Conservation (phyloP, 2,888 invertebrate species). For the Hypsopygia costalis region DNA sequence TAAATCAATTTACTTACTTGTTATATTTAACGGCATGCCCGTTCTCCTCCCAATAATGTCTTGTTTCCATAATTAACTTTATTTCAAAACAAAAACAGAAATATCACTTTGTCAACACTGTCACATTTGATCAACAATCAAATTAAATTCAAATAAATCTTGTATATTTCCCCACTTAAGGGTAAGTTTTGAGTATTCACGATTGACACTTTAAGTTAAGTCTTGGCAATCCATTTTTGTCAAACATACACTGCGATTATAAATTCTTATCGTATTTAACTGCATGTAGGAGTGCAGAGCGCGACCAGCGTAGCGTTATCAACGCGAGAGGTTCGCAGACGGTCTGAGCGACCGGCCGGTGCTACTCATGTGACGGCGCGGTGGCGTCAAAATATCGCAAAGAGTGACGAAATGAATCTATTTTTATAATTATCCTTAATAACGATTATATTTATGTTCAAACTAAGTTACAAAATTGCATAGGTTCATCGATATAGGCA, state of each 20-base stretch:
- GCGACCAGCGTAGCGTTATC: conserved; percentile 35
- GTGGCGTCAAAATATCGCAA: conserved; percentile 55
- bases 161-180: conserved; percentile 41
- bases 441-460: too few relatives aligned
- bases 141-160: conserved; percentile 21
- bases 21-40: conserved; percentile 67
- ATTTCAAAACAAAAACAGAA: conserved; percentile 41
- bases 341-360: conserved; percentile 51
- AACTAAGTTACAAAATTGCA: too few relatives aligned
- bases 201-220: conserved; percentile 34
- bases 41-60: conserved; percentile 71
- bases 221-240: conserved; percentile 48
- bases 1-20: conserved; percentile 68
- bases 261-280: conserved; percentile 39
- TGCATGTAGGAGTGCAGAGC: conserved; percentile 28
- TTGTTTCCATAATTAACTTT: conserved; percentile 65
- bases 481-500: too few relatives aligned
- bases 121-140: conserved; percentile 35
- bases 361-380: conserved; percentile 52
- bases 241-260: conserved; percentile 25
- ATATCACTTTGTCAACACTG: conserved; percentile 40
- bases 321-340: conserved; percentile 36
- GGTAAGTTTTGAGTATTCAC: conserved; percentile 30
- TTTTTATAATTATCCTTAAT: too few relatives aligned
- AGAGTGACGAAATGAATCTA: conserved; percentile 48